A percentile compares a stretch with the other conserved stretches of the same genome.
Evolutionary conservation across 2,113 vertebrate species (phyloP).

Genomic region (Todiramphus saurophagus): DNA sequence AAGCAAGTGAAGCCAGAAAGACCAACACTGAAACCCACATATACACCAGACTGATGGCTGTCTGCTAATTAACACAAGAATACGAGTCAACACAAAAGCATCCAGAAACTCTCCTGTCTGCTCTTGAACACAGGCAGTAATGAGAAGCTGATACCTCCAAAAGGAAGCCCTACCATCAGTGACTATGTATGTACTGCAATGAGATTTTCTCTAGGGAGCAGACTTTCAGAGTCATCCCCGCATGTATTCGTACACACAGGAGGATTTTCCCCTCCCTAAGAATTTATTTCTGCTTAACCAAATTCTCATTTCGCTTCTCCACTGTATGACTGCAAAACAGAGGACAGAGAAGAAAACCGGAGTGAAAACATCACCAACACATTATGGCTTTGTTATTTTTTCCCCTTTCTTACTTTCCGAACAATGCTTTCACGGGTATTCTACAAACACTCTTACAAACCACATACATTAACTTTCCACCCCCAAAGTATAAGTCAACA

Average conservation of each 20-base stretch:
- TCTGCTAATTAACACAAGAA: not conserved
- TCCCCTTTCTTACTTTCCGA: not conserved
- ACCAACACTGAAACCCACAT: not conserved
- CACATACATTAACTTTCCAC: not conserved
- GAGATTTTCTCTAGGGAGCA: not conserved
- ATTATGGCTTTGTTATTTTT: not conserved
- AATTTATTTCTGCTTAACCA: not conserved
- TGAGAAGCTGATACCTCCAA: not conserved
- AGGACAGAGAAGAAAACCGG: not conserved
- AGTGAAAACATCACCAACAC: not conserved
- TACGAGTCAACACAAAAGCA: not conserved
- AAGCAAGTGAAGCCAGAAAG: not conserved
- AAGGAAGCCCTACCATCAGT: not conserved
- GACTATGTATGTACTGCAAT: not conserved
- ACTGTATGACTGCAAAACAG: not conserved
- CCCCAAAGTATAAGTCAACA: not conserved
- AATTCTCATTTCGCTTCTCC: not conserved
- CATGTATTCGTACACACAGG: rapidly evolving
- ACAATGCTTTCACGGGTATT: not conserved
- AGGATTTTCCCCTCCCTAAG: not conserved
- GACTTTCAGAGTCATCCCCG: not conserved
- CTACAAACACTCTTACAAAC: not conserved
- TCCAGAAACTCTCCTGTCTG: not conserved
- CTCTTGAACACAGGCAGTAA: not conserved
- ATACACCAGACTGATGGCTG: not conserved